Evolutionary conservation across 1,140 invertebrate genomes (phyloP).

Genomic region (Cyclina sinensis): DNA sequence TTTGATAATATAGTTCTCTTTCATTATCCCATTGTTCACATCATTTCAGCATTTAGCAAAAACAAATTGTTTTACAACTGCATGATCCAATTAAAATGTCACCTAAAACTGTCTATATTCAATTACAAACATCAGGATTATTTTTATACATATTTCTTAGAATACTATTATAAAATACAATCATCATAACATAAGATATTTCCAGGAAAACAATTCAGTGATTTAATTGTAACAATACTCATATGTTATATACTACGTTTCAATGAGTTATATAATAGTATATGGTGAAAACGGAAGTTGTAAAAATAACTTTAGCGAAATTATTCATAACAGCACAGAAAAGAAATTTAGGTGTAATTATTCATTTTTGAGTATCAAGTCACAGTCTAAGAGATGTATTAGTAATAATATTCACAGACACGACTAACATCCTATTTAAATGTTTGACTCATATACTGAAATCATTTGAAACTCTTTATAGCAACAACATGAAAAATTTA

Average conservation of each 20-base stretch:
- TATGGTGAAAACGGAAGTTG: neutral
- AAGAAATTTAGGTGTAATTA: neutral
- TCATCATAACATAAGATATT: too few relatives aligned
- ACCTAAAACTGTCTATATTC: too few relatives aligned
- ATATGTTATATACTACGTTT: too few relatives aligned
- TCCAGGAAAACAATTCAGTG: neutral
- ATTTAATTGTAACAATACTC: neutral
- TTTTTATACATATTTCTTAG: too few relatives aligned
- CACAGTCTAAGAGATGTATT: neutral
- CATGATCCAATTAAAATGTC: too few relatives aligned
- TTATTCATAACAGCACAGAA: neutral
- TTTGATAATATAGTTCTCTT: too few relatives aligned
- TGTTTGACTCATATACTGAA: neutral
- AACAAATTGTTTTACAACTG: too few relatives aligned
- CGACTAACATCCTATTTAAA: neutral
- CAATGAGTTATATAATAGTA: too few relatives aligned
- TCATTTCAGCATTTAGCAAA: too few relatives aligned
- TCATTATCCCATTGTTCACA: too few relatives aligned
- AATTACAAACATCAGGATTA: too few relatives aligned
- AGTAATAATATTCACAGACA: neutral
- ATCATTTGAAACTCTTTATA: constrained; percentile 37
- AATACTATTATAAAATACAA: too few relatives aligned
- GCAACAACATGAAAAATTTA: constrained; percentile 28
- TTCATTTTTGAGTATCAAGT: neutral
- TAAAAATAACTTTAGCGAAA: neutral